phyloP scores from a whole-genome alignment of 2,797 vertebrate genomes.

The Tokudaia tokunoshimensis region DNA sequence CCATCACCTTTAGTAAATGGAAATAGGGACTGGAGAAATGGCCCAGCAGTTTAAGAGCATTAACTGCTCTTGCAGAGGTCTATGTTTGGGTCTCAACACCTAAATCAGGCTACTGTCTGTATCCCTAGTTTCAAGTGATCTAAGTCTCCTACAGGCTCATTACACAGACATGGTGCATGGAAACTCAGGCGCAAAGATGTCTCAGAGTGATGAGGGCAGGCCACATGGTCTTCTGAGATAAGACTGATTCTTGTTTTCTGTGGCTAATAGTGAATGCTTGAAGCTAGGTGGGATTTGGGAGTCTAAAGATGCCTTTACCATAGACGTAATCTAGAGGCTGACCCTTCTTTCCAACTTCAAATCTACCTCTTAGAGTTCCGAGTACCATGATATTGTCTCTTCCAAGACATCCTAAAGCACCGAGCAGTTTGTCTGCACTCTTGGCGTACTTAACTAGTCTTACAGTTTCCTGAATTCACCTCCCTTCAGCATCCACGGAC shows the following conservation, averaged over 20 bases:
- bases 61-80: background rate
- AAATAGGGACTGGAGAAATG: background rate
- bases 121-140: background rate
- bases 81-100: background rate
- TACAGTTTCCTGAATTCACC: background rate
- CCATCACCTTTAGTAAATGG: background rate
- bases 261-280: background rate
- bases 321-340: background rate
- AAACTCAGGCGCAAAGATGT: background rate
- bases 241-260: background rate
- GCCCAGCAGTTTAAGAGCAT: background rate
- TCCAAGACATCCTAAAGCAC: background rate
- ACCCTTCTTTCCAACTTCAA: background rate
- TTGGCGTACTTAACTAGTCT: background rate
- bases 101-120: background rate
- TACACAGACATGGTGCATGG: too few relatives aligned
- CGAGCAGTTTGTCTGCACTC: background rate
- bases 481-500: background rate
- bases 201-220: background rate
- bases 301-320: background rate
- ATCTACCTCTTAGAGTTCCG: background rate
- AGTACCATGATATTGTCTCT: background rate
- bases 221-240: too few relatives aligned
- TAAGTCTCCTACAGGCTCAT: too few relatives aligned
- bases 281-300: background rate